phyloP scores from a whole-genome alignment of 2,888 invertebrate genomes.

The Danaus chrysippus region DNA sequence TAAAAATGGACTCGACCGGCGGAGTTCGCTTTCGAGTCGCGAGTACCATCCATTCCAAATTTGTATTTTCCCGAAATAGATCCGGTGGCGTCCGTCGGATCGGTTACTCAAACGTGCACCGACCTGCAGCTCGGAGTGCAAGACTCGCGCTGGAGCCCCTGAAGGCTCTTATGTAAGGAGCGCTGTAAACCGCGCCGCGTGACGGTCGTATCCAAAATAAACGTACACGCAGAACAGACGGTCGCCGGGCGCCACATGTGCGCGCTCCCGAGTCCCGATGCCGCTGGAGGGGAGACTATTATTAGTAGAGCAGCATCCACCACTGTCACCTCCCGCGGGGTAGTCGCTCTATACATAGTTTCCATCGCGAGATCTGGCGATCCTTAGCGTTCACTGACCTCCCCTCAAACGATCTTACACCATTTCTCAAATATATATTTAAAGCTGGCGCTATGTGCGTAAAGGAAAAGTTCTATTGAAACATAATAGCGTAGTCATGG shows the following conservation, averaged over 20 bases:
- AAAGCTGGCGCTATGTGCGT: not conserved
- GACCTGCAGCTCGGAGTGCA: conserved; percentile 62
- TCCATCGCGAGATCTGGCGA: conserved; percentile 71
- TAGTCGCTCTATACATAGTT: conserved; percentile 75
- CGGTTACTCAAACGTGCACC: conserved; percentile 76
- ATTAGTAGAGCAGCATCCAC: conserved; percentile 76
- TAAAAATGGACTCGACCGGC: conserved; percentile 77
- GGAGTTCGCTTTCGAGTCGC: conserved; percentile 75
- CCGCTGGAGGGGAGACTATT: conserved; percentile 77
- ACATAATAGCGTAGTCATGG: conserved; percentile 9
- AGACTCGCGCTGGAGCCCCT: conserved; percentile 46
- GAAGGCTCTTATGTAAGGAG: conserved; percentile 65
- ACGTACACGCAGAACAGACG: conserved; percentile 61
- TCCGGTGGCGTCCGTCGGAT: conserved; percentile 76
- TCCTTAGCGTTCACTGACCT: conserved; percentile 74
- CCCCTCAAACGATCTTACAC: conserved; percentile 52
- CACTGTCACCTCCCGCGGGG: conserved; percentile 79
- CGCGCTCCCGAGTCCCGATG: conserved; percentile 66
- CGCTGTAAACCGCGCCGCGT: conserved; percentile 71
- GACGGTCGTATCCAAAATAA: conserved; percentile 76
- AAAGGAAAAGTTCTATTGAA: conserved; percentile 19
- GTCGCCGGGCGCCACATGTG: conserved; percentile 71
- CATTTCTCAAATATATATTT: conserved; percentile 14
- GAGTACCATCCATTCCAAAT: conserved; percentile 84
- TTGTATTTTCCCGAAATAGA: conserved; percentile 90